Conservation (phyloP, 2,797 vertebrate species). For the Muscicapa comitata region DNA sequence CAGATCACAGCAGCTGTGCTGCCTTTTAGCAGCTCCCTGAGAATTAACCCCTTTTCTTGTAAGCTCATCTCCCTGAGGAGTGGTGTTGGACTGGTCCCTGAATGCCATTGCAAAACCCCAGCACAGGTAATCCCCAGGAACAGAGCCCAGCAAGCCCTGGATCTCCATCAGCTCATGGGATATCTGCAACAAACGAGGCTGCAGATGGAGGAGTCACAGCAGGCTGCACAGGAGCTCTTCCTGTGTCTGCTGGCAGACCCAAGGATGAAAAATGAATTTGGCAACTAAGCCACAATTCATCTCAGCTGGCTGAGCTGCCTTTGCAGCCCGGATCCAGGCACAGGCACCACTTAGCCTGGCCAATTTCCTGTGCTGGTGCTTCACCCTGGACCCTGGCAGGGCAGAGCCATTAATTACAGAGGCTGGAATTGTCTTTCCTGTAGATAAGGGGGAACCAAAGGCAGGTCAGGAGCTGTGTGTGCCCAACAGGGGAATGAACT, state of each 20-base stretch:
- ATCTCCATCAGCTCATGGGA: rapidly evolving
- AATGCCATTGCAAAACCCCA: not conserved
- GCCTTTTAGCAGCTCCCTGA: not conserved
- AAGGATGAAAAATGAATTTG: not conserved
- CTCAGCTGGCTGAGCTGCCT: not conserved
- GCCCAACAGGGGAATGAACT: not conserved
- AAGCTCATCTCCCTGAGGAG: not conserved
- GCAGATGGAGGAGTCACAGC: not conserved
- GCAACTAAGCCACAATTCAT: not conserved
- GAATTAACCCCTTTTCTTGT: not conserved
- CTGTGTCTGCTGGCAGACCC: not conserved
- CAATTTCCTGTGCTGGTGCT: constrained; percentile 17
- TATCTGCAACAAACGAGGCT: not conserved
- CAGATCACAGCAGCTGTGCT: rapidly evolving
- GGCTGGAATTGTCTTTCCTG: constrained; percentile 2
- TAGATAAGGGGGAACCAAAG: constrained; percentile 20
- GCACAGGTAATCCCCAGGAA: not conserved
- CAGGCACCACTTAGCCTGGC: not conserved
- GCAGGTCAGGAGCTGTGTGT: not conserved
- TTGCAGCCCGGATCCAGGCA: not conserved
- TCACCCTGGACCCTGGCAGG: not conserved
- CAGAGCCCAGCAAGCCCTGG: not conserved
- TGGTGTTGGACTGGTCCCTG: rapidly evolving
- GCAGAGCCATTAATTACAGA: constrained; percentile 34
- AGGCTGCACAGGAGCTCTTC: not conserved